Percentiles rank a stretch among this genome's conserved stretches.
These are phyloP conservation scores for Brachionus plicatilis DNA, from an alignment of 1,140 invertebrate species.

Conservation along the genomic window DNA sequence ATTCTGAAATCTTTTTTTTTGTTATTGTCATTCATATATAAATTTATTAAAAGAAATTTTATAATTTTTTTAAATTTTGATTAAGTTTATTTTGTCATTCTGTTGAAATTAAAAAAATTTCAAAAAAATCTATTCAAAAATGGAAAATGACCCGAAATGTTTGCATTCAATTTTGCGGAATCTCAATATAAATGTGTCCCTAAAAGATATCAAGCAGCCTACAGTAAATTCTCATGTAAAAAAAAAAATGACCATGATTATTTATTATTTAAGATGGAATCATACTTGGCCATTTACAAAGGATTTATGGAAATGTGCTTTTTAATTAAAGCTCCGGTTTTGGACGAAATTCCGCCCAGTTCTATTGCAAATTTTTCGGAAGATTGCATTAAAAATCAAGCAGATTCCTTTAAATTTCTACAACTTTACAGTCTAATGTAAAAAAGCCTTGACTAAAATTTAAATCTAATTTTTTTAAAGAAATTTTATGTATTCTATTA, in stretches of 20 bases:
- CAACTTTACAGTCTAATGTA: conserved; percentile 9
- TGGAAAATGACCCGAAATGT: background rate
- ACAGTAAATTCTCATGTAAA: background rate
- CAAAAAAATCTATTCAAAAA: background rate
- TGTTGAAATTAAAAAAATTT: too few species aligned
- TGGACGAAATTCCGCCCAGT: background rate
- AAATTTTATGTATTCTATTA: background rate
- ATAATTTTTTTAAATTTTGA: too few species aligned
- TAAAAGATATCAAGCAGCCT: conserved; percentile 17
- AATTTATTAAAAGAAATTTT: too few species aligned
- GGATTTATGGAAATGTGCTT: background rate
- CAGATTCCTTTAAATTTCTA: background rate
- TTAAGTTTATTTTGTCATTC: background rate
- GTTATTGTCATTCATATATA: too few species aligned
- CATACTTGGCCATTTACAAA: background rate
- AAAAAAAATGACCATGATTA: background rate
- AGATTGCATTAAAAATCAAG: background rate
- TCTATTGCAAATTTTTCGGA: background rate
- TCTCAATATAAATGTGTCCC: background rate
- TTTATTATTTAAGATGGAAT: background rate
- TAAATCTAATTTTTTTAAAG: background rate
- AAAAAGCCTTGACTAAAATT: background rate
- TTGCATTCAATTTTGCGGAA: background rate
- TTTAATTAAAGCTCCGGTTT: background rate
- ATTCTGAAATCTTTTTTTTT: too few species aligned